A percentile compares a stretch with the other conserved stretches of the same genome.
Conservation (phyloP, 2,113 vertebrate genomes). For the Ursus arctos region DNA sequence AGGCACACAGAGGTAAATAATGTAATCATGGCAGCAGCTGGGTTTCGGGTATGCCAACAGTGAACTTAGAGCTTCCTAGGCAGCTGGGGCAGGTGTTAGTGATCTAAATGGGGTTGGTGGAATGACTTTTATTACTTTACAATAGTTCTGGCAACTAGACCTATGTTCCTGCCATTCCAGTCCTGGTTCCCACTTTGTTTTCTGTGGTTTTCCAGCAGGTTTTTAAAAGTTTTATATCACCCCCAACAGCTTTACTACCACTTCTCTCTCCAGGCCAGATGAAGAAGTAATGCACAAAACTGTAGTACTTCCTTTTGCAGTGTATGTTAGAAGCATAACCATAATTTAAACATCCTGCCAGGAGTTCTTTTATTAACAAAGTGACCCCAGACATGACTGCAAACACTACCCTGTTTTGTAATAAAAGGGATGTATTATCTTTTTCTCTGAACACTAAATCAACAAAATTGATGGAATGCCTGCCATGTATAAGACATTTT, state of each 20-base stretch:
- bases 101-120: slow-evolving; percentile 67
- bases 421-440: slow-evolving; percentile 62
- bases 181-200: slow-evolving; percentile 74
- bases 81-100: slow-evolving; percentile 72
- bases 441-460: slow-evolving; percentile 69
- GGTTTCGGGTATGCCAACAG: not conserved
- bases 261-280: slow-evolving; percentile 66
- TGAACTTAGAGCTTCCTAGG: slow-evolving; percentile 22
- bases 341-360: slow-evolving; percentile 70
- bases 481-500: slow-evolving; percentile 62
- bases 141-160: slow-evolving; percentile 75
- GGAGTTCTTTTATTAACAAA: slow-evolving; percentile 68
- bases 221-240: slow-evolving; percentile 78
- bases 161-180: slow-evolving; percentile 72
- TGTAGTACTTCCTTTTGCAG: slow-evolving; percentile 53
- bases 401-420: slow-evolving; percentile 50
- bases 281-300: slow-evolving; percentile 61
- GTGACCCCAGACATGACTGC: slow-evolving; percentile 46
- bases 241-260: slow-evolving; percentile 70
- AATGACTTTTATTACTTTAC: slow-evolving; percentile 68
- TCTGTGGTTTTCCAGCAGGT: slow-evolving; percentile 70
- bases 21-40: slow-evolving; percentile 47
- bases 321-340: slow-evolving; percentile 16
- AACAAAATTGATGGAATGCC: slow-evolving; percentile 66
- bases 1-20: slow-evolving; percentile 49